Conservation (phyloP, 2,113 vertebrate species). For the Gavia stellata region DNA sequence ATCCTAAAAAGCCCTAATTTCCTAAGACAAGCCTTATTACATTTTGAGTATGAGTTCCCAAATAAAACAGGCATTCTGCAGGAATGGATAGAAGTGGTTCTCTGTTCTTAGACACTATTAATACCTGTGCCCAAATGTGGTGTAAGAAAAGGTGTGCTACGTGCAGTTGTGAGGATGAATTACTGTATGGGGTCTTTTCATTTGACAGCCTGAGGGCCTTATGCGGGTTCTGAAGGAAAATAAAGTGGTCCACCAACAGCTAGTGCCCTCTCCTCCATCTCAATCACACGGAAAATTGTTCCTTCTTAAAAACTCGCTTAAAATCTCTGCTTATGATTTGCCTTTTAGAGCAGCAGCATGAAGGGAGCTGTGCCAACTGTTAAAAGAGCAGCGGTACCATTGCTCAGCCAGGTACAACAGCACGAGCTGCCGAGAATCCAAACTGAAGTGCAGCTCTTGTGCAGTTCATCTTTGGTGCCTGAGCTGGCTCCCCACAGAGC, state of each 20-base stretch:
- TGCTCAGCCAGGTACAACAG: neutral
- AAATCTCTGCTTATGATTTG: neutral
- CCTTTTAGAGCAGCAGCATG: neutral
- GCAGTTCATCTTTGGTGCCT: neutral
- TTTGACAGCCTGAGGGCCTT: neutral
- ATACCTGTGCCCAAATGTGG: neutral
- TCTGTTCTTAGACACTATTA: neutral
- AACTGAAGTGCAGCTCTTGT: neutral
- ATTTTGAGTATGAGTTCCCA: neutral
- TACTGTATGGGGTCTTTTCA: neutral
- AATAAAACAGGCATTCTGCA: neutral
- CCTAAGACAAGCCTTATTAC: neutral
- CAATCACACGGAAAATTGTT: neutral
- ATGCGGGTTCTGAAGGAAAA: neutral
- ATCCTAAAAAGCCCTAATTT: neutral
- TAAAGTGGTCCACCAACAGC: neutral
- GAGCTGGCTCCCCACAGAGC: neutral
- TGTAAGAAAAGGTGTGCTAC: constrained; percentile 42
- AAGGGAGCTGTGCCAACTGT: neutral
- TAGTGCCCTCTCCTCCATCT: neutral
- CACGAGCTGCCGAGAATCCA: neutral
- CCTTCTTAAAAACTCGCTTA: neutral
- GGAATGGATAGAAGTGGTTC: neutral
- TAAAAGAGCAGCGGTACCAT: neutral
- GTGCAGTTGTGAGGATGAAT: neutral